phyloP scores from a whole-genome alignment of 2,113 vertebrate species.

The Phylloscopus trochiloides region DNA sequence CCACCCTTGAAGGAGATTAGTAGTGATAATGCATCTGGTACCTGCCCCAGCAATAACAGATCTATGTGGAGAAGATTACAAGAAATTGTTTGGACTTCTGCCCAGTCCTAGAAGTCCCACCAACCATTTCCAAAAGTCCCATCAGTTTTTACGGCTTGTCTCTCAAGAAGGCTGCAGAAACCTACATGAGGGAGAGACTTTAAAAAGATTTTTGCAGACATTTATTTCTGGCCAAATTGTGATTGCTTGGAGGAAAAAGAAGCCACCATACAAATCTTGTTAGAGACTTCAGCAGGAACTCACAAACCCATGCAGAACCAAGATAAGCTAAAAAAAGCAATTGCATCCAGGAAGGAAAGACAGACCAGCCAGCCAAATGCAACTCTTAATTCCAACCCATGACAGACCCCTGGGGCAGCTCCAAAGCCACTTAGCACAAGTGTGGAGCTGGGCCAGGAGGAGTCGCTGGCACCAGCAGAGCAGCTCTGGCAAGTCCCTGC shows the following conservation, averaged over 20 bases:
- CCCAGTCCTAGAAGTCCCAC: constrained; percentile 51
- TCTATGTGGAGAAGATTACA: constrained; percentile 25
- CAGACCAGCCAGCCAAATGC: constrained; percentile 55
- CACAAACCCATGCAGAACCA: constrained; percentile 58
- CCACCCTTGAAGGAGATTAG: constrained; percentile 40
- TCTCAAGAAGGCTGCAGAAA: constrained; percentile 40
- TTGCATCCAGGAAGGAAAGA: constrained; percentile 49
- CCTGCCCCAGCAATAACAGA: constrained; percentile 52
- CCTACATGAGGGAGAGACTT: constrained; percentile 11
- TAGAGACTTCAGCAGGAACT: constrained; percentile 56
- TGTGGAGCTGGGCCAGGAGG: constrained; percentile 40
- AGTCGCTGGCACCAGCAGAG: neutral
- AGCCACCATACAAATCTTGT: constrained; percentile 66
- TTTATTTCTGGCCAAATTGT: constrained; percentile 61
- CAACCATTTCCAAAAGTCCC: constrained; percentile 40
- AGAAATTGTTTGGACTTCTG: constrained; percentile 43
- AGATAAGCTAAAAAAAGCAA: constrained; percentile 67
- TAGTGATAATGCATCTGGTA: constrained; percentile 56
- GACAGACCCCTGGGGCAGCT: constrained; percentile 66
- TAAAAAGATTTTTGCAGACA: constrained; percentile 55
- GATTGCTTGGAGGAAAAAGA: constrained; percentile 56
- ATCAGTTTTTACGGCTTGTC: constrained; percentile 52
- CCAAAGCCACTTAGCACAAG: constrained; percentile 65
- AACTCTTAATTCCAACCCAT: constrained; percentile 56
- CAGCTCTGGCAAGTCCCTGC: neutral